Evolutionary conservation across 2,113 vertebrate species (phyloP).

Genomic region (Ochotona curzoniae): DNA sequence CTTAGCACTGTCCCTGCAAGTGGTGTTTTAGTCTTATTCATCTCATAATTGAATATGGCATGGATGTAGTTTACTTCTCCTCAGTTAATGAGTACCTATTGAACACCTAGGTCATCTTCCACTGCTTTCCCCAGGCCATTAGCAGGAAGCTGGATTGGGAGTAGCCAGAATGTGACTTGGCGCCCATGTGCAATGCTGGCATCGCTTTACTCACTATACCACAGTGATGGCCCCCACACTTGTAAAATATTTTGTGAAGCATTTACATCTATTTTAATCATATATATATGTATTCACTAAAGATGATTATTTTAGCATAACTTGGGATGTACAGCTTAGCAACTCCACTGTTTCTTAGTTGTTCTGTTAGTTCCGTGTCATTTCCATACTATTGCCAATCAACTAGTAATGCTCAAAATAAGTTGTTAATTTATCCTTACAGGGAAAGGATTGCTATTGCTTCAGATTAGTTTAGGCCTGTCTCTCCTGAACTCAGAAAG

Average conservation of each 20-base stretch:
- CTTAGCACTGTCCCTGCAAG: neutral
- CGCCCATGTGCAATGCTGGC: too few species aligned
- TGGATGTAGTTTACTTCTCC: neutral
- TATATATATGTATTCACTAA: constrained; percentile 9
- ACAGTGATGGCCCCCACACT: neutral
- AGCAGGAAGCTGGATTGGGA: too few species aligned
- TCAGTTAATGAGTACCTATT: neutral
- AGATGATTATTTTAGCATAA: neutral
- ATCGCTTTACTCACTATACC: too few species aligned
- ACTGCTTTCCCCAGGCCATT: too few species aligned
- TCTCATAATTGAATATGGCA: neutral
- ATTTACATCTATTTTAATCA: constrained; percentile 18
- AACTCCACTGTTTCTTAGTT: neutral
- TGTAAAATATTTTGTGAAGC: constrained; percentile 26
- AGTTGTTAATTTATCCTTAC: neutral
- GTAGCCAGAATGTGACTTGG: too few species aligned
- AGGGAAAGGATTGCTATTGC: neutral
- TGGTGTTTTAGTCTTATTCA: constrained; percentile 27
- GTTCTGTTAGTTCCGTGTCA: neutral
- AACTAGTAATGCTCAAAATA: neutral
- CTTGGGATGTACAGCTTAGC: neutral
- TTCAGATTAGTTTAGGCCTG: neutral
- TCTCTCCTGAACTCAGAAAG: neutral
- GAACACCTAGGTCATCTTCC: neutral
- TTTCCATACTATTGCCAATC: constrained; percentile 11